Evolutionary conservation across 1,140 invertebrate genomes (phyloP).

Genomic region (Bombus fervidus): DNA sequence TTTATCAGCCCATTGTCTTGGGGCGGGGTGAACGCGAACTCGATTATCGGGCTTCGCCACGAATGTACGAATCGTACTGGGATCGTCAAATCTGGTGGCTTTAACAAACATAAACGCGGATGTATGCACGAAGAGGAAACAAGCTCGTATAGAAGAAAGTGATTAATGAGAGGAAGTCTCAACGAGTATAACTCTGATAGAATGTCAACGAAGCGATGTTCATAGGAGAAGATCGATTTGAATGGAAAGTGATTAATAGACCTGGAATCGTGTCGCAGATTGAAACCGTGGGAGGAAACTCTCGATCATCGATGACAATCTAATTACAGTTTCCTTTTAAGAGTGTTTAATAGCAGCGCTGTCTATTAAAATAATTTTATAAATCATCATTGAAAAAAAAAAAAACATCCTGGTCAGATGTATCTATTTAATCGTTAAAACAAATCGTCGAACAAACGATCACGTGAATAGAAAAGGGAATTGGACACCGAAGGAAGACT

Average conservation of each 20-base stretch:
- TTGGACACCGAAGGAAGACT: slow-evolving; percentile 20
- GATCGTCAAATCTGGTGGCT: not conserved
- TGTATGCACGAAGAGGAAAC: not conserved
- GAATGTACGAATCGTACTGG: not conserved
- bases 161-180: slow-evolving; percentile 12
- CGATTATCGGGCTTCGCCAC: not conserved
- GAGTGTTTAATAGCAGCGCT: not conserved
- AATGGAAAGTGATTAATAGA: slow-evolving; percentile 23
- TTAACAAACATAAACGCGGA: slow-evolving; percentile 4
- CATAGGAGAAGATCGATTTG: slow-evolving; percentile 4
- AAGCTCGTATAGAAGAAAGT: not conserved
- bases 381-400: not conserved
- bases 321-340: not conserved
- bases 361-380: not conserved
- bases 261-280: not conserved
- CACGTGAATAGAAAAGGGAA: not conserved
- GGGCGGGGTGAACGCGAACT: not conserved
- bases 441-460: not conserved
- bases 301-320: not conserved
- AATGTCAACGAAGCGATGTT: slow-evolving; percentile 13
- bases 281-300: not conserved
- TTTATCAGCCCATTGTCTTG: slow-evolving; percentile 40
- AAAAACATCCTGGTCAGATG: no score
- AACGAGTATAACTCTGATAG: not conserved
- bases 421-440: no score